Conservation (phyloP, 2,888 invertebrate species). For the Diploptera punctata region DNA sequence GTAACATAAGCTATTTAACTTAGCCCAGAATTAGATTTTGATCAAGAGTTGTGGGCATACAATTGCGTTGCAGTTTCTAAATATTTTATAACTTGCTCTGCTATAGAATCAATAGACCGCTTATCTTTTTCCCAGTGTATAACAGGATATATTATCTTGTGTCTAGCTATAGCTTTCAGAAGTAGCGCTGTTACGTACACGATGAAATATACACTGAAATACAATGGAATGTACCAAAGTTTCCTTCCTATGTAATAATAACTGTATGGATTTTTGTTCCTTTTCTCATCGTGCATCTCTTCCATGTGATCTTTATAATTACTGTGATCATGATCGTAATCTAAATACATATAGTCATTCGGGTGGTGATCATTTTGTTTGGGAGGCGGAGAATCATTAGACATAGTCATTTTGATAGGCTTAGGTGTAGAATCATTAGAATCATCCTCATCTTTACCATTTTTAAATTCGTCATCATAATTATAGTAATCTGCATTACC, state of each 20-base stretch:
- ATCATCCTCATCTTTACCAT: no score
- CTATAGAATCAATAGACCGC: constrained; percentile 37
- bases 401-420: no score
- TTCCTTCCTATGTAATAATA: constrained; percentile 79
- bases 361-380: not conserved
- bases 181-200: constrained; percentile 74
- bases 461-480: no score
- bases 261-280: constrained; percentile 61
- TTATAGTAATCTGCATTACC: no score
- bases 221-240: constrained; percentile 75
- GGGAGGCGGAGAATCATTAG: not conserved
- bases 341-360: constrained; percentile 7
- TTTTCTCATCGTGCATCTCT: constrained; percentile 43
- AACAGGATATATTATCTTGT: constrained; percentile 65
- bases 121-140: constrained; percentile 6
- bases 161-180: constrained; percentile 73
- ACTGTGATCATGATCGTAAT: constrained; percentile 55
- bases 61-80: not conserved
- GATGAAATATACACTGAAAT: constrained; percentile 71
- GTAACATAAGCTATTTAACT: no score
- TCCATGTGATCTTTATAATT: constrained; percentile 52
- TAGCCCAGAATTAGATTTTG: no score
- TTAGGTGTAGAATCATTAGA: no score
- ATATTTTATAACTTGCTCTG: constrained; percentile 43
- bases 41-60: no score